A percentile compares a stretch with the other conserved stretches of the same genome.
Evolutionary conservation across 2,113 vertebrate genomes (phyloP).

Genomic region (Cromileptes altivelis): DNA sequence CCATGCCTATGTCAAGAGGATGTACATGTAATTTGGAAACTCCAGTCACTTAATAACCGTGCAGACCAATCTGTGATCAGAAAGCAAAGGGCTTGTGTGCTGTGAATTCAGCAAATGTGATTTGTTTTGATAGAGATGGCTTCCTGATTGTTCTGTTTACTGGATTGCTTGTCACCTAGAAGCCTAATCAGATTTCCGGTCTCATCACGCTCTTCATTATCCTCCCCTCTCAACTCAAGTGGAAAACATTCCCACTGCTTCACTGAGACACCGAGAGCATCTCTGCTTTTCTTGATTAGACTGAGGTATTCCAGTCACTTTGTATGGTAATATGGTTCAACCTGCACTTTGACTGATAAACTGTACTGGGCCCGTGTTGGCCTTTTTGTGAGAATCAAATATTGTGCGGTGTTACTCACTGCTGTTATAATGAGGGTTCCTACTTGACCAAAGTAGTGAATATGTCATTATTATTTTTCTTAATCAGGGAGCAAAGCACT

Average conservation of each 20-base stretch:
- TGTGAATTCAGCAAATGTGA: slow-evolving; percentile 21
- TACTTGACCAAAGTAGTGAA: slow-evolving; percentile 1
- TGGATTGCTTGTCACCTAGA: slow-evolving; percentile 41
- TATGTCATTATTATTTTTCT: neutral
- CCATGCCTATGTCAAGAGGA: neutral
- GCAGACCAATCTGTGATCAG: neutral
- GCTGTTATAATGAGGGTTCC: neutral
- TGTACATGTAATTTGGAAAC: neutral
- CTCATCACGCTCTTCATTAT: slow-evolving; percentile 51
- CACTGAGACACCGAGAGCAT: slow-evolving; percentile 27
- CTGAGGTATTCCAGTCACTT: slow-evolving; percentile 25
- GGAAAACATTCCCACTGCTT: slow-evolving; percentile 43
- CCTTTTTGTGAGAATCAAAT: slow-evolving; percentile 9
- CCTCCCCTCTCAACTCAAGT: slow-evolving; percentile 49
- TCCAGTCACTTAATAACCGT: neutral
- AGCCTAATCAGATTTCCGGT: slow-evolving; percentile 55
- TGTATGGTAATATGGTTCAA: slow-evolving; percentile 50
- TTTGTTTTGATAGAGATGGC: slow-evolving; percentile 34
- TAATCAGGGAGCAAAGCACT: neutral
- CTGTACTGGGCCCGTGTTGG: too few species aligned
- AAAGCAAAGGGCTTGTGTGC: neutral
- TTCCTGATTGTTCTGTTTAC: slow-evolving; percentile 42
- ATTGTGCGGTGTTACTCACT: neutral
- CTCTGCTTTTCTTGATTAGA: slow-evolving; percentile 43
- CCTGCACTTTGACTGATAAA: slow-evolving; percentile 15